These are phyloP conservation scores for Sinelater perroti DNA, from an alignment of 2,888 invertebrate species.

Conservation along the genomic window DNA sequence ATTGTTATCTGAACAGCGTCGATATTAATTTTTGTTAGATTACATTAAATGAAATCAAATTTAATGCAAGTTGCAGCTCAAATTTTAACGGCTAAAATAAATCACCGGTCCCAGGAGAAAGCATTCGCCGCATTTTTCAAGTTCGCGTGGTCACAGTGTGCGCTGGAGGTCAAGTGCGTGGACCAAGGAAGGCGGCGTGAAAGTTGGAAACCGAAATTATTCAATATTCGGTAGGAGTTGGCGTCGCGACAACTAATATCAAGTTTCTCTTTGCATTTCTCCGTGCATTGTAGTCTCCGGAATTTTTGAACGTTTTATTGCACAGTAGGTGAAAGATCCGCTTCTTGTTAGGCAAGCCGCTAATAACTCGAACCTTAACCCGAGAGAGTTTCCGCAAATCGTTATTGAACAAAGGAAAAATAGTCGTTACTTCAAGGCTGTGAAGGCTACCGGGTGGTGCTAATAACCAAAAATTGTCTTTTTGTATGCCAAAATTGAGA, in stretches of 20 bases:
- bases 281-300: not conserved
- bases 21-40: no score
- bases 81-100: no score
- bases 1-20: no score
- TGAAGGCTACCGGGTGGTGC: no score
- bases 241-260: not conserved
- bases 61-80: no score
- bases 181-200: not conserved
- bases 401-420: no score
- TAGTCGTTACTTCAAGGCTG: no score
- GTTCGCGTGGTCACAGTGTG: constrained; percentile 21
- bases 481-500: no score
- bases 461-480: no score
- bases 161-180: constrained; percentile 19
- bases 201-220: constrained; percentile 9
- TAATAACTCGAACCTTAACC: constrained; percentile 15
- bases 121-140: constrained; percentile 8
- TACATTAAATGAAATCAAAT: no score
- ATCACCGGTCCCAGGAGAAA: no score
- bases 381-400: no score
- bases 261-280: constrained; percentile 12
- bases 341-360: constrained; percentile 9
- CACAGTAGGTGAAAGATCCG: not conserved
- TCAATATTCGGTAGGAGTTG: constrained; percentile 12
- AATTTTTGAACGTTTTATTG: constrained; percentile 10